Evolutionary conservation across 2,888 invertebrate species (phyloP).

Genomic region (Dryadula phaetusa): DNA sequence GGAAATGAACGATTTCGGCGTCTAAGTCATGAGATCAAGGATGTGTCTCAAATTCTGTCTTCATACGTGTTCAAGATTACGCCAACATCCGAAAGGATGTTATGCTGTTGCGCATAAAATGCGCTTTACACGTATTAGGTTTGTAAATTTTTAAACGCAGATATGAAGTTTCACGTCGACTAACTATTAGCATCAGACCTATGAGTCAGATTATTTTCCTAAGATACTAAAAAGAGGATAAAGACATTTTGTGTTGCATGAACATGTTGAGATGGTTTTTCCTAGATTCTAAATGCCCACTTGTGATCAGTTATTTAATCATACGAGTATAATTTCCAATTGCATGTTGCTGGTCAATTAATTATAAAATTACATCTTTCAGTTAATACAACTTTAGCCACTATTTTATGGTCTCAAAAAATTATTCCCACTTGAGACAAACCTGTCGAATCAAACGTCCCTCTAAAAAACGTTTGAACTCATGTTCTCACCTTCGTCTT

Average conservation of each 20-base stretch:
- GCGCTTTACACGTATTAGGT: background rate
- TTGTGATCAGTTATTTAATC: too few species aligned
- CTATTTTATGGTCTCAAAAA: background rate
- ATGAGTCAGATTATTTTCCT: background rate
- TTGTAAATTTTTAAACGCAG: constrained; percentile 9
- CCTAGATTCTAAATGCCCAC: too few species aligned
- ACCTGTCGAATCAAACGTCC: background rate
- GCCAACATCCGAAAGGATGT: constrained; percentile 35
- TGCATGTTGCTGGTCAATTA: background rate
- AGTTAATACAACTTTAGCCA: background rate
- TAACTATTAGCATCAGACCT: background rate
- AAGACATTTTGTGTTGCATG: too few species aligned
- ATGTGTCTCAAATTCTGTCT: constrained; percentile 36
- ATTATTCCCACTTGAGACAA: constrained; percentile 4
- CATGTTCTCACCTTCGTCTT: constrained; percentile 30
- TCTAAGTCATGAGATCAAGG: constrained; percentile 31
- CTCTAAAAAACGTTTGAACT: constrained; percentile 21
- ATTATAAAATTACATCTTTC: background rate
- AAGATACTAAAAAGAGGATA: too few species aligned
- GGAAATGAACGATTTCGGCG: constrained; percentile 41
- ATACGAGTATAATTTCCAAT: too few species aligned
- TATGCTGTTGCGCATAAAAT: constrained; percentile 16
- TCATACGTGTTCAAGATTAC: constrained; percentile 31
- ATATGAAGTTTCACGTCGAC: background rate
- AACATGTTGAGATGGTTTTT: too few species aligned